A percentile compares a stretch with the other conserved stretches of the same genome.
Evolutionary conservation across 2,888 invertebrate genomes (phyloP).

Genomic region (Exephanes ischioxanthus): DNA sequence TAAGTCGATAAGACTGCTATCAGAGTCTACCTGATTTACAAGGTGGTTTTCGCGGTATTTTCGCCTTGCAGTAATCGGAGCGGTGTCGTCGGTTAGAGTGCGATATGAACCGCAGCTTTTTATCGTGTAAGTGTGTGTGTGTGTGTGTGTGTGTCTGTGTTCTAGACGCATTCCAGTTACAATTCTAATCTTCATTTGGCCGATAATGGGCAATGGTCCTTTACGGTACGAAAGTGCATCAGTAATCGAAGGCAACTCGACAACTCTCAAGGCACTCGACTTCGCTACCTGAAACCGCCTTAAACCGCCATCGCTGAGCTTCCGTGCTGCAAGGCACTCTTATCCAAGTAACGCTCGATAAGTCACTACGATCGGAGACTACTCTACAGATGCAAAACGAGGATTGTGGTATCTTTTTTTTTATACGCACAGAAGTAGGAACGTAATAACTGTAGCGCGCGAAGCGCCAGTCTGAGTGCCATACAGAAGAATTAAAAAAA

Average conservation of each 20-base stretch:
- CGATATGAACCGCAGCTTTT: background rate
- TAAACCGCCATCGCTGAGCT: background rate
- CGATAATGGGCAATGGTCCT: background rate
- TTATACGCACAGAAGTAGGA: background rate
- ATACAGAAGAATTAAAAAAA: background rate
- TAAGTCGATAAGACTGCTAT: background rate
- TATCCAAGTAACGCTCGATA: conserved; percentile 2
- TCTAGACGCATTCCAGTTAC: background rate
- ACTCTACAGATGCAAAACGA: background rate
- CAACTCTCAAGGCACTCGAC: background rate
- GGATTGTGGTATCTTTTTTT: background rate
- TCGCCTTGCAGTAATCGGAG: background rate
- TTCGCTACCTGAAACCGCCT: background rate
- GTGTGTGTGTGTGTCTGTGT: background rate
- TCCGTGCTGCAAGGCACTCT: background rate
- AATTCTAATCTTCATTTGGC: background rate
- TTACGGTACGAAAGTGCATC: background rate
- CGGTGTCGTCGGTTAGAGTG: background rate
- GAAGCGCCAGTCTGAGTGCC: conserved; percentile 6
- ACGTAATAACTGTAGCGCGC: background rate
- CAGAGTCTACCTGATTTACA: too few relatives aligned
- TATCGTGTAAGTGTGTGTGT: too few relatives aligned
- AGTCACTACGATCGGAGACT: background rate
- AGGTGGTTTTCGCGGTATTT: conserved; percentile 5
- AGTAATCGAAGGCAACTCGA: background rate